phyloP scores from a whole-genome alignment of 1,140 invertebrate species.

The Drosophila truncata region DNA sequence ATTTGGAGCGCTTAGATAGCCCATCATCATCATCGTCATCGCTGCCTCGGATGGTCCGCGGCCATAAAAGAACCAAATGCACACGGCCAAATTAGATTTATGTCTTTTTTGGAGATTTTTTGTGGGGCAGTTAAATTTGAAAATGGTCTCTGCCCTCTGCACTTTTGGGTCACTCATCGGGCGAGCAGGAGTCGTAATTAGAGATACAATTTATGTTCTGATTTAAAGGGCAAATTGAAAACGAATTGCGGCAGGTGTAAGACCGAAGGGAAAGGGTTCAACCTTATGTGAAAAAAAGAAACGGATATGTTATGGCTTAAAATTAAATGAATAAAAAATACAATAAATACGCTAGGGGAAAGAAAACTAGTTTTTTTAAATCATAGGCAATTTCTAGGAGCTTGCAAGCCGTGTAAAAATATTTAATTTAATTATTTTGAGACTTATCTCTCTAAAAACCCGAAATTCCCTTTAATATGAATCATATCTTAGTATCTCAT shows the following conservation, averaged over 20 bases:
- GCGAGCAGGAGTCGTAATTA: conserved; percentile 49
- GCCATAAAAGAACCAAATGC: conserved; percentile 63
- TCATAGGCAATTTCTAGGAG: too few species aligned
- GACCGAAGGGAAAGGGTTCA: not conserved
- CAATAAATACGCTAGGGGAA: not conserved
- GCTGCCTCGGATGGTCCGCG: conserved; percentile 37
- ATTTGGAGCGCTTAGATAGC: conserved; percentile 73
- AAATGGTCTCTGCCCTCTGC: conserved; percentile 29
- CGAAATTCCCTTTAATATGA: not conserved
- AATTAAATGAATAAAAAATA: not conserved
- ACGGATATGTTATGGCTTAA: not conserved
- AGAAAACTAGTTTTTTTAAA: not conserved
- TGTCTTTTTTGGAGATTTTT: conserved; percentile 62
- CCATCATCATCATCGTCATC: conserved; percentile 52
- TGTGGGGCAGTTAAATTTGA: conserved; percentile 50
- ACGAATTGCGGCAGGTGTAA: conserved; percentile 13
- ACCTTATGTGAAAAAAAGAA: not conserved
- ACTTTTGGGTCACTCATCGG: conserved; percentile 13
- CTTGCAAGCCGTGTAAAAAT: not conserved
- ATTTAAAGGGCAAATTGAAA: conserved; percentile 46
- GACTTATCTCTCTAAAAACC: not conserved
- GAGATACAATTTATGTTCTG: conserved; percentile 41
- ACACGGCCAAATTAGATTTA: conserved; percentile 75
- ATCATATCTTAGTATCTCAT: not conserved
- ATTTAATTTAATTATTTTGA: not conserved